phyloP scores from a whole-genome alignment of 2,113 vertebrate genomes.

The Nematolebias whitei region DNA sequence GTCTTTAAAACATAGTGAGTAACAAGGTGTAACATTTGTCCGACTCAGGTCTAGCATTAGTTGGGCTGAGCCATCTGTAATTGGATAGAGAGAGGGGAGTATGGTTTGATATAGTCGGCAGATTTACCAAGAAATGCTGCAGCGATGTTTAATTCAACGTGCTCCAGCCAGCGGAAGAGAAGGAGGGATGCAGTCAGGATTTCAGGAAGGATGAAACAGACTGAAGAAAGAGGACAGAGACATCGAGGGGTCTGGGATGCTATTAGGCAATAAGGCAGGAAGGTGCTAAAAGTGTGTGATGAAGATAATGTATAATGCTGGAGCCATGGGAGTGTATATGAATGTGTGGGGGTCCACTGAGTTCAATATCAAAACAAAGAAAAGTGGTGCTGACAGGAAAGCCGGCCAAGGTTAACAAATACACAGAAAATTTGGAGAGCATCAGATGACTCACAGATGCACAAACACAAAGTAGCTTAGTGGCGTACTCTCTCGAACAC shows the following conservation, averaged over 20 bases:
- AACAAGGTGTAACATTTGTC: slow-evolving; percentile 69
- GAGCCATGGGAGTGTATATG: slow-evolving; percentile 17
- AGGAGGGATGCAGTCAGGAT: slow-evolving; percentile 48
- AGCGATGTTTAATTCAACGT: slow-evolving; percentile 77
- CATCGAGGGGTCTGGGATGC: slow-evolving; percentile 41
- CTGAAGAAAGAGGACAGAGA: slow-evolving; percentile 51
- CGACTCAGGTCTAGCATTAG: slow-evolving; percentile 61
- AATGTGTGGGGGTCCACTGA: slow-evolving; percentile 2
- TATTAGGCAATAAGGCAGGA: slow-evolving; percentile 54
- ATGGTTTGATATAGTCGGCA: slow-evolving; percentile 71
- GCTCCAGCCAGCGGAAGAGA: slow-evolving; percentile 53
- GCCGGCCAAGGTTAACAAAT: slow-evolving; percentile 64
- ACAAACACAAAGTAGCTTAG: slow-evolving; percentile 8
- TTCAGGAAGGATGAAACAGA: slow-evolving; percentile 62
- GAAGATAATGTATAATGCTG: slow-evolving; percentile 44
- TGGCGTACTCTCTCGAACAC: slow-evolving; percentile 19
- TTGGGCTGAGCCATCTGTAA: slow-evolving; percentile 73
- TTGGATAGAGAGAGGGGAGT: slow-evolving; percentile 66
- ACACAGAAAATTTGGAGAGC: slow-evolving; percentile 18
- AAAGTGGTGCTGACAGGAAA: slow-evolving; percentile 36
- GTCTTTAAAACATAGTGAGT: slow-evolving; percentile 45
- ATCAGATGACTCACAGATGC: slow-evolving; percentile 43
- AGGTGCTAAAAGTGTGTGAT: slow-evolving; percentile 54
- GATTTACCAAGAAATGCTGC: slow-evolving; percentile 54
- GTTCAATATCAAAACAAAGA: slow-evolving; percentile 50